Base-by-base conservation (phyloP, 2,888 invertebrate genomes). In the Noctua janthina region DNA sequence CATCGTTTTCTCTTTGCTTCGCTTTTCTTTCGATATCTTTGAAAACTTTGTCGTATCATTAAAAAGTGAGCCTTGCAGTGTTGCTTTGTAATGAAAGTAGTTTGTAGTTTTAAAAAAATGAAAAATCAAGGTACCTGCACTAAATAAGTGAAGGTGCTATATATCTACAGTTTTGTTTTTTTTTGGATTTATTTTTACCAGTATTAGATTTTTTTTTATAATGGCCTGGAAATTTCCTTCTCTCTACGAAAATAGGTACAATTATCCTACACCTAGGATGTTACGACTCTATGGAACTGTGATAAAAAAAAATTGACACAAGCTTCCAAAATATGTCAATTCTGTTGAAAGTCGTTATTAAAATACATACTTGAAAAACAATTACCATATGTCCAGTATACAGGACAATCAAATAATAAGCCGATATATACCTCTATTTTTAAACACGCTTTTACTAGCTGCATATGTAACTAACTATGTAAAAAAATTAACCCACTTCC, bases 31-130 rank as follows among this genome's bases (percentile, higher is more conserved):
- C 23, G 71, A 84, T 73, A 66, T 59, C 69, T 77, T 79, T 75
- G 11, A 64, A 62, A 76, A 76, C 54, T 70, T 66, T 66, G 69
- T 80, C n/a, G 56, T 49, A 56, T 84, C 73, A 69, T 85, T 64
- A 84, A 77, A 75, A 83, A 29, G 23, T 29, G 7, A 39, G 51
- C 35, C 59, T 43, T 82, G 23, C n/a, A 74, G 54, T 66, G 64
- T 46, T 46, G 17, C 17, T 68, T 68, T 46, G 46, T 68, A 68
- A 68, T 46, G 8, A n/a, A n/a, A 68, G 67, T 68, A 68, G 0
- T n/a, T 8, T n/a, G 15, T n/a, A 46, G 67, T 68, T 68, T 46
- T 67, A n/a, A 7, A 35, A 8, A n/a, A 43, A 43, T 23, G 13
- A 67, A 43, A 23, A 20, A 10, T 66, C 10, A 1, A 20, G 10